Evolutionary conservation across 2,113 vertebrate species (phyloP), one percentile per base, ranked within the genome.

Genomic region (Tachycineta bicolor): DNA sequence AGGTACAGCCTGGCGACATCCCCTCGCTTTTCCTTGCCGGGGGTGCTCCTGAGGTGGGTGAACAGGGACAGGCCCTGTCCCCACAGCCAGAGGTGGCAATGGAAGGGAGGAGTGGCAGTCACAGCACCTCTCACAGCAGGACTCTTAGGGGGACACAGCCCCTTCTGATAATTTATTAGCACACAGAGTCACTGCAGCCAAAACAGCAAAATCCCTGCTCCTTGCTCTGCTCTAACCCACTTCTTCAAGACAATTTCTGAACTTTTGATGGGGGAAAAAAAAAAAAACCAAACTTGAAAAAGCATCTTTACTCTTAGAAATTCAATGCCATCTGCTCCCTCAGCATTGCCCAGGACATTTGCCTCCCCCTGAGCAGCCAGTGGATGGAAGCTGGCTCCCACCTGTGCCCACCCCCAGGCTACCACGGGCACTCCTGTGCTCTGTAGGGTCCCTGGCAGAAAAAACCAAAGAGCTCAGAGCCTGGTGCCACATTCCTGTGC

Each of bases 31-130:
- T 43, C 24, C 60, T 85, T 0, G 0, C 19, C 20, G 46, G 25
- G 15, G 11, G 10, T 56, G 18, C 60, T 39, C 6, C 44, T 13
- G 55, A 44, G 53, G 2, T 0, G 5, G 31, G 44, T 14, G 67
- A 68, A 7, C 0, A 6, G 15, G 31, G 43, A 55, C 11, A 82
- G 9, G 5, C 12, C 28, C 39, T 0, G 0, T 70, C 17, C 52
- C 43, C 75, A 28, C 12, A 86, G 31, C 20, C 71, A 83, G 67
- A 67, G 22, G 13, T 12, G 22, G 28, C 52, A 53, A 1, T 4
- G 23, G 62, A 71, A 44, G 39, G 37, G 52, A 37, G 8, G 43
- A 75, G 65, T 1, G 1, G 75, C 52, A 84, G 43, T 5, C 1
- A 0, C 23, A 80, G 58, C 76, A 26, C 7, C 67, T 68, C 67